Evolutionary conservation across 1,140 invertebrate genomes (phyloP), one percentile per base, ranked within the genome.

Genomic region (Drosophila varians): DNA sequence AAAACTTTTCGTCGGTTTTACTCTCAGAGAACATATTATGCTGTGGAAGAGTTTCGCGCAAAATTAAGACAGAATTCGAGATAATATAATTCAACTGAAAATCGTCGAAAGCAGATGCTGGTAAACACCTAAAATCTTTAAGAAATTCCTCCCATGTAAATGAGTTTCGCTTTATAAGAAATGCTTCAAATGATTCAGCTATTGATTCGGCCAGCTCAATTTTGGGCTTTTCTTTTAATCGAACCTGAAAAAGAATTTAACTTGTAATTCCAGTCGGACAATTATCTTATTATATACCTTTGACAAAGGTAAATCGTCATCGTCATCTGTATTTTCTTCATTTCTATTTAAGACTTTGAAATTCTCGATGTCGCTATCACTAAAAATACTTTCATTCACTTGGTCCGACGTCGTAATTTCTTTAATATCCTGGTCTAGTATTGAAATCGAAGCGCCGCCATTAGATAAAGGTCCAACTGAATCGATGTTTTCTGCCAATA

Each of bases 221-320:
- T 76, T 90, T 91, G 80, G 92, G 62, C 90, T 93, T 91, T 91
- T 93, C 78, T 92, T 90, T 90, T 91, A 91, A 73, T 21, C 90
- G 77, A 4, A 91, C 90, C 89, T 90, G 18, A 1, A 65, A 65
- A 12, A 6, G 36, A 9, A 8, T 0, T 2, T 14, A 12, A 38
- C 6, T 31, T 38, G 1, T 8, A 8, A 12, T 34, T 5, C n/a
- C 0, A 21, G 12, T 11, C 26, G 28, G 26, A 70, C 7, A n/a
- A 7, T n/a, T 23, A 38, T 45, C 34, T 14, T 55, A 34, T 26
- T 14, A 45, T 47, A 92, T 16, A 95, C 93, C 90, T 95, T 94
- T 52, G 95, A 94, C 26, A 96, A 90, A 28, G 96, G 96, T 57
- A 97, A 93, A 88, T 97, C 96, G 78, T 98, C 97, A 89, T 97